Percentiles rank a stretch among this genome's conserved stretches.
phyloP scores from a whole-genome alignment of 2,888 invertebrate genomes.

The Carabus problematicus region DNA sequence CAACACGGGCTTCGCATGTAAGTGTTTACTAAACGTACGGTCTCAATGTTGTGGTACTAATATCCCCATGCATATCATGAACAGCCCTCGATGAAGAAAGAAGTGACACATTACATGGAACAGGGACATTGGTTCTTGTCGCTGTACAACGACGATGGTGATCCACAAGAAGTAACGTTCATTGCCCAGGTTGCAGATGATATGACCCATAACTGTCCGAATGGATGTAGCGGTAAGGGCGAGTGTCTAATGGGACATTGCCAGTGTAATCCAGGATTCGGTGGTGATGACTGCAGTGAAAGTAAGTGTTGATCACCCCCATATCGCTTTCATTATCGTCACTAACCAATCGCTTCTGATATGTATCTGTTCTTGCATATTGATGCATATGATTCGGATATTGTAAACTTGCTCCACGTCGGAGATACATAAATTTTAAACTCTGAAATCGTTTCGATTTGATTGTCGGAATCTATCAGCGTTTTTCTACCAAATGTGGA shows the following conservation, averaged over 20 bases:
- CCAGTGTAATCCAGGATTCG: slow-evolving; percentile 95
- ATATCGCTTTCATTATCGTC: not conserved
- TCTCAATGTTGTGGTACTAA: not conserved
- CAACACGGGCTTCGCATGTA: slow-evolving; percentile 85
- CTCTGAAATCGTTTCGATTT: too few species aligned
- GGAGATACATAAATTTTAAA: too few species aligned
- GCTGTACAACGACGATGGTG: slow-evolving; percentile 94
- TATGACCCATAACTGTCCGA: slow-evolving; percentile 95
- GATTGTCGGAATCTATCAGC: too few species aligned
- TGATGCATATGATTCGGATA: too few species aligned
- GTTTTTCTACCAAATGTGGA: too few species aligned
- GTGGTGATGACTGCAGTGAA: slow-evolving; percentile 95
- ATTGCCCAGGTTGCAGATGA: slow-evolving; percentile 86
- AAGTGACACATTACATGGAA: slow-evolving; percentile 94
- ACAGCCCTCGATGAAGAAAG: slow-evolving; percentile 86
- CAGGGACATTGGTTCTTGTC: slow-evolving; percentile 97
- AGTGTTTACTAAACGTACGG: slow-evolving; percentile 58
- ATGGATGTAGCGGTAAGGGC: slow-evolving; percentile 96
- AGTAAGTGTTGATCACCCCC: slow-evolving; percentile 72
- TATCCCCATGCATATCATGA: slow-evolving; percentile 18
- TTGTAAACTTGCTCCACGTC: too few species aligned
- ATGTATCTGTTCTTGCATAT: not conserved
- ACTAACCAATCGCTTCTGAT: slow-evolving; percentile 14
- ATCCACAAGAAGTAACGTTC: slow-evolving; percentile 86
- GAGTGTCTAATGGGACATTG: slow-evolving; percentile 95